Evolutionary conservation across 2,113 vertebrate genomes (phyloP).

Genomic region (Apeltes quadracus): DNA sequence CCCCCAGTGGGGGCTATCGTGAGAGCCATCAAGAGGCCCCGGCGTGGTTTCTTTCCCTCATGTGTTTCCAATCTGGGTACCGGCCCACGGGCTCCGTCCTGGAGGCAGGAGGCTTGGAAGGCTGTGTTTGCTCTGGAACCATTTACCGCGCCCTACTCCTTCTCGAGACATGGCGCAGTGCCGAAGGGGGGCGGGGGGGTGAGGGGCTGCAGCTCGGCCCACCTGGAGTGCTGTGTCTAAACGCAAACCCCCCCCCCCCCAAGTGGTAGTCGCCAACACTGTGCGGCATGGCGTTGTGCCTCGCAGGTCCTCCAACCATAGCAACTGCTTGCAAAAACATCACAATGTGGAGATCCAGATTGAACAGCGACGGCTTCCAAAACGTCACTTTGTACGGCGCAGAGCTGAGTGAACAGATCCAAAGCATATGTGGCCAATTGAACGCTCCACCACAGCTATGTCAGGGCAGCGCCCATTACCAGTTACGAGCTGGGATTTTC

Average conservation of each 20-base stretch:
- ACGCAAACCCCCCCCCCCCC: conserved; percentile 32
- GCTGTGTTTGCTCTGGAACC: conserved; percentile 75
- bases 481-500: conserved; percentile 21
- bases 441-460: conserved; percentile 35
- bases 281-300: conserved; percentile 37
- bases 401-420: conserved; percentile 19
- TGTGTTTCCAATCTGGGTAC: conserved; percentile 71
- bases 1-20: conserved; percentile 52
- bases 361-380: conserved; percentile 28
- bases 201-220: conserved; percentile 51
- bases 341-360: conserved; percentile 43
- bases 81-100: conserved; percentile 58
- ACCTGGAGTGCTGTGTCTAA: conserved; percentile 69
- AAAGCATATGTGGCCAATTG: conserved; percentile 25
- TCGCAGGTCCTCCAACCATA: conserved; percentile 36
- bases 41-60: conserved; percentile 67
- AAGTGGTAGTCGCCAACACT: conserved; percentile 52
- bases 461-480: neutral
- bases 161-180: conserved; percentile 67
- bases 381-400: neutral
- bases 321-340: conserved; percentile 46
- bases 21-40: conserved; percentile 52
- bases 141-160: conserved; percentile 61
- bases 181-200: conserved; percentile 27
- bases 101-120: conserved; percentile 67